phyloP scores from a whole-genome alignment of 2,888 invertebrate genomes.

The Dynastes maya region DNA sequence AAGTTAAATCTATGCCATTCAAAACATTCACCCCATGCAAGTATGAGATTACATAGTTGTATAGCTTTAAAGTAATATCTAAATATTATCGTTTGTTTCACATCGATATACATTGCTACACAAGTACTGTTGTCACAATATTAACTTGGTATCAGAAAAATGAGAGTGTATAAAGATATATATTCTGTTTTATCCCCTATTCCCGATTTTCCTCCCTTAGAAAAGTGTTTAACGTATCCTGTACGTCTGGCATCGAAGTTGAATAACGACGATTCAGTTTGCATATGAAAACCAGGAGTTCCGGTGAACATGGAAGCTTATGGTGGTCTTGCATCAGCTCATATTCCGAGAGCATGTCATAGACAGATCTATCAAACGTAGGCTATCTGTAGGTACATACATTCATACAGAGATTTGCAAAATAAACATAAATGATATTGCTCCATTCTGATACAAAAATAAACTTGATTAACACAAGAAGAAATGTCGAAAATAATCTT shows the following conservation, averaged over 20 bases:
- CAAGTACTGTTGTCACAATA: too few relatives aligned
- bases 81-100: too few relatives aligned
- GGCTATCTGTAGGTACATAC: background rate
- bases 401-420: background rate
- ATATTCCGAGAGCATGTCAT: constrained; percentile 33
- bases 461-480: constrained; percentile 51
- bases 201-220: constrained; percentile 47
- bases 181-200: constrained; percentile 53
- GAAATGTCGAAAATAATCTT: background rate
- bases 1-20: too few relatives aligned
- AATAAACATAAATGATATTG: background rate
- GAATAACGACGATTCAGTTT: constrained; percentile 69
- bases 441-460: constrained; percentile 52
- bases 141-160: too few relatives aligned
- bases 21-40: too few relatives aligned
- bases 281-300: constrained; percentile 66
- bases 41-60: too few relatives aligned
- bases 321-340: constrained; percentile 38
- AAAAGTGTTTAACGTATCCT: constrained; percentile 55
- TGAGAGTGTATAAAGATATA: constrained; percentile 36
- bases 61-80: too few relatives aligned
- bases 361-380: constrained; percentile 26
- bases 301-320: constrained; percentile 45
- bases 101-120: too few relatives aligned
- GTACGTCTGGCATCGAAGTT: constrained; percentile 63